These are phyloP conservation scores for Mechanitis messenoides DNA, from an alignment of 2,888 invertebrate genomes.

Conservation along the genomic window DNA sequence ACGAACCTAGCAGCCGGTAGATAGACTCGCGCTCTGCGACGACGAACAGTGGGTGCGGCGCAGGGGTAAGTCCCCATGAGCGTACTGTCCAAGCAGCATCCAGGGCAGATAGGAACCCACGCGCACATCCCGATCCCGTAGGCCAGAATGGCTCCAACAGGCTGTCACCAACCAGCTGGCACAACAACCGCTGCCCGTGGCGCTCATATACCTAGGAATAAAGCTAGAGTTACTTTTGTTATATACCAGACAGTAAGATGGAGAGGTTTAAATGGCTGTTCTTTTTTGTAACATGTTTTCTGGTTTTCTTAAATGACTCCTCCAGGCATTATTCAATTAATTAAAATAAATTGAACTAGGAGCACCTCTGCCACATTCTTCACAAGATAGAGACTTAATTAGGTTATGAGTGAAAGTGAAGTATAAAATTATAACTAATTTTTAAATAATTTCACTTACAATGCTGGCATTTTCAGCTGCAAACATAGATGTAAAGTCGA, in stretches of 20 bases:
- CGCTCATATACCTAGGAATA: constrained; percentile 57
- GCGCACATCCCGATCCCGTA: constrained; percentile 97
- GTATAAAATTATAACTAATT: neutral
- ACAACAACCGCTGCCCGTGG: constrained; percentile 86
- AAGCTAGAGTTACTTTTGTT: neutral
- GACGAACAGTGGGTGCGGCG: constrained; percentile 86
- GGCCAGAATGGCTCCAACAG: constrained; percentile 99
- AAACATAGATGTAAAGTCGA: constrained; percentile 99
- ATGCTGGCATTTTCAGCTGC: constrained; percentile 96
- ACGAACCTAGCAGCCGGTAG: constrained; percentile 82
- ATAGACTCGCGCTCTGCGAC: constrained; percentile 96
- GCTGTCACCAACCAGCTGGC: constrained; percentile 96
- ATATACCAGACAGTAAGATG: too few species aligned
- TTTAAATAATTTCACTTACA: constrained; percentile 55
- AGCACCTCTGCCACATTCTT: too few species aligned
- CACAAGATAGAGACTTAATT: too few species aligned
- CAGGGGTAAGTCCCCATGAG: constrained; percentile 82
- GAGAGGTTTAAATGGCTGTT: too few species aligned
- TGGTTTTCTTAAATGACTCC: too few species aligned
- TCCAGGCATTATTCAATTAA: too few species aligned
- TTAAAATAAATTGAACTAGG: too few species aligned
- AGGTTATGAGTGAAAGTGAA: too few species aligned
- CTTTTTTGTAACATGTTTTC: too few species aligned
- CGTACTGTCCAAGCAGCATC: constrained; percentile 98
- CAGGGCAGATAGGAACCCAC: constrained; percentile 96